A percentile compares a stretch with the other conserved stretches of the same genome.
These are phyloP conservation scores for Cheilosia impressa DNA, from an alignment of 2,888 invertebrate genomes.

Conservation along the genomic window DNA sequence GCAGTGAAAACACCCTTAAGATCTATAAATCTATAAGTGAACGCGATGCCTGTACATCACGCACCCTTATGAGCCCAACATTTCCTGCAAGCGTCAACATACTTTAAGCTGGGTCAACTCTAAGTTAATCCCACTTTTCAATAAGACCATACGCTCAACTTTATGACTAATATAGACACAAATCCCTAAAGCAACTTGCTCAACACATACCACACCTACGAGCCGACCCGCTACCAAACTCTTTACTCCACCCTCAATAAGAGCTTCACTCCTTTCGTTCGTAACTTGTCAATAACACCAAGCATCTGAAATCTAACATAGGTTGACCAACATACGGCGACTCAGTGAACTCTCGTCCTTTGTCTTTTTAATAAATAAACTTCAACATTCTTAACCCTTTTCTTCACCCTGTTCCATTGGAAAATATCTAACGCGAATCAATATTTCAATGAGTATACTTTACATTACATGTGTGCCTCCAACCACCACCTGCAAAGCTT, in stretches of 20 bases:
- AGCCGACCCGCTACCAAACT: neutral
- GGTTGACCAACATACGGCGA: slow-evolving; percentile 54
- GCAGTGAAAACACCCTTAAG: too few relatives aligned
- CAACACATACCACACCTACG: neutral
- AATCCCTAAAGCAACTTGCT: neutral
- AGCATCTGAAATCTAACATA: slow-evolving; percentile 30
- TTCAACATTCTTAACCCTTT: slow-evolving; percentile 70
- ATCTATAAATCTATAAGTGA: too few relatives aligned
- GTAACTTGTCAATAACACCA: slow-evolving; percentile 5
- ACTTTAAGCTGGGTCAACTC: neutral
- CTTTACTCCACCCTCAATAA: neutral
- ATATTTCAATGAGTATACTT: slow-evolving; percentile 65
- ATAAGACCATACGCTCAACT: too few relatives aligned
- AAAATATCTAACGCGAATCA: slow-evolving; percentile 55
- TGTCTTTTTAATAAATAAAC: slow-evolving; percentile 60
- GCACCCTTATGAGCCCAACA: too few relatives aligned
- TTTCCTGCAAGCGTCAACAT: neutral
- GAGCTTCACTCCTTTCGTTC: neutral
- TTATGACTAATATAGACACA: too few relatives aligned
- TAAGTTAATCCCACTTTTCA: neutral
- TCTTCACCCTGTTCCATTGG: slow-evolving; percentile 51
- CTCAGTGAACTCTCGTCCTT: slow-evolving; percentile 30
- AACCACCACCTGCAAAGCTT: slow-evolving; percentile 76
- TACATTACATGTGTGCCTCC: slow-evolving; percentile 34
- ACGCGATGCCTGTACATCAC: too few relatives aligned